Base-by-base conservation (phyloP, 1,140 invertebrate genomes). In the Hypsibius dujardini region DNA sequence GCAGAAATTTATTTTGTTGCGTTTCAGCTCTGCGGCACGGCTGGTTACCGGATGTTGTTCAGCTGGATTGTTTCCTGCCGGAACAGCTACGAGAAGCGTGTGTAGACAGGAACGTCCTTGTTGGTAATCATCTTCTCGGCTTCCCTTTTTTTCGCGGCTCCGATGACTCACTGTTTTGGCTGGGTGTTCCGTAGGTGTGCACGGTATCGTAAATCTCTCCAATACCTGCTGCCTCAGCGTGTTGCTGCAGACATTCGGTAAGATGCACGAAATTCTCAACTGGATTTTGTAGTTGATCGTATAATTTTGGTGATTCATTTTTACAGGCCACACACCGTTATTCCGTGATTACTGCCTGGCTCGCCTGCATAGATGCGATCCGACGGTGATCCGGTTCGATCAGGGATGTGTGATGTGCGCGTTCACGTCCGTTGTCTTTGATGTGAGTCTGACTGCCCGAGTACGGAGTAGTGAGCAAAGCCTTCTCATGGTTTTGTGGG, bases 221-320 rank as follows among this genome's bases (percentile, higher is more conserved):
- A 67, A 67, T 42, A 67, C 62, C 12, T 67, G 62, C 62, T 67
- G 62, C 62, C 45, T 67, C 3, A 67, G 42, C 45, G 62, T 67
- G 62, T 15, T 67, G 45, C 62, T 67, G 62, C 62, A 67, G 42
- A 42, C 62, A 42, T 42, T 67, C 42, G 12, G 62, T 42, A 28
- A 28, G 28, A 28, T 28, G 28, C 28, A 28, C 28, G 28, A 28
- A 28, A 28, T 28, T 28, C 28, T 28, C 28, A 28, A 28, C 28
- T 28, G 28, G 28, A 28, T 28, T 28, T 28, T 28, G 28, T 28
- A 28, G 28, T 28, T 28, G 28, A 28, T 28, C 28, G 28, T 28
- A 28, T 28, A 28, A 28, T 28, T 28, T 28, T 28, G 28, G 28
- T 28, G 28, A 28, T 28, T 28, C 28, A 28, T 28, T 28, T 28